These are phyloP conservation scores for Montipora efflorescens DNA, from an alignment of 64 coral and sea anemone genomes.

Conservation along the genomic window DNA sequence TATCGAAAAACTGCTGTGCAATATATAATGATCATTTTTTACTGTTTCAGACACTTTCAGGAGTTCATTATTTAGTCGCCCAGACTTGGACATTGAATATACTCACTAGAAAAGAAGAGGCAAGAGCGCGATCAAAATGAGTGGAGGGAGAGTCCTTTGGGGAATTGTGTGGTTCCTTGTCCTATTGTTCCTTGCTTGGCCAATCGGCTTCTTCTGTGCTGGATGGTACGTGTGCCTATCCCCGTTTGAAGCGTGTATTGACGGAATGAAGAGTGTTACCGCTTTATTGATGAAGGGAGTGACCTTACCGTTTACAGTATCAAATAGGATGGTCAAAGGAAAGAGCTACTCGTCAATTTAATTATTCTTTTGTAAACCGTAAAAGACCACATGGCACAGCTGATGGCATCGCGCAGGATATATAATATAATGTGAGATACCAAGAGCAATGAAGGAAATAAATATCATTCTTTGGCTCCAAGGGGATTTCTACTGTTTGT, in stretches of 20 bases:
- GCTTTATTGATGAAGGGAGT: constrained; percentile 81
- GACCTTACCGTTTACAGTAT: constrained; percentile 60
- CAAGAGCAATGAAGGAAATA: too few species aligned
- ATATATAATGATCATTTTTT: neutral
- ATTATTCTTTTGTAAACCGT: neutral
- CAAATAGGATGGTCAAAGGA: constrained; percentile 75
- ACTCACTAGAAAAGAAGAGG: neutral
- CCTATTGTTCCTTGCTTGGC: constrained; percentile 74
- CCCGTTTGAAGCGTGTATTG: constrained; percentile 87
- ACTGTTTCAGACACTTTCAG: neutral
- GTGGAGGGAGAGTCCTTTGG: constrained; percentile 67
- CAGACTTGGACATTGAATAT: neutral
- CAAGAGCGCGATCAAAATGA: neutral
- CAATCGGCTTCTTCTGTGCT: constrained; percentile 86
- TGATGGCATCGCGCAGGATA: neutral
- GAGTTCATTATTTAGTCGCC: neutral
- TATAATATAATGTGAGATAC: neutral
- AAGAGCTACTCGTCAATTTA: constrained; percentile 40
- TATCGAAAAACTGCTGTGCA: too few species aligned
- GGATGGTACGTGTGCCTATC: constrained; percentile 89
- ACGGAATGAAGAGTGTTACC: constrained; percentile 72
- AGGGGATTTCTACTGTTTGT: too few species aligned
- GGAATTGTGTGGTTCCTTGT: constrained; percentile 79
- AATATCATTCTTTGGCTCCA: too few species aligned
- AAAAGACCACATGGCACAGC: neutral